Conservation (phyloP, 2,797 vertebrate species). For the Agapornis canus region DNA sequence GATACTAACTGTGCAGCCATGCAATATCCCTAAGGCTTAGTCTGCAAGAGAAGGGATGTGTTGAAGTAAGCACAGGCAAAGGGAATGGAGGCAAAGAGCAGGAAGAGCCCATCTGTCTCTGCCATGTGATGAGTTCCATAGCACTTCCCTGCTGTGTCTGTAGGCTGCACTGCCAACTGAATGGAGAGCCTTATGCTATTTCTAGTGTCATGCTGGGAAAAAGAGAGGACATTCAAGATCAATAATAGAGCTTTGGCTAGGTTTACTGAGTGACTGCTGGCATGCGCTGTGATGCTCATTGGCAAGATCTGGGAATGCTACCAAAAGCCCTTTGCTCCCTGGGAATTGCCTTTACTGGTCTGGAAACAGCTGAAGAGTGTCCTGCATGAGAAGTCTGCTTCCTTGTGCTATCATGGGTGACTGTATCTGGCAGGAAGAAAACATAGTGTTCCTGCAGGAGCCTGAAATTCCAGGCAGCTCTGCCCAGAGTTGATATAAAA, state of each 20-base stretch:
- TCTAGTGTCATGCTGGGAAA: slow-evolving; percentile 40
- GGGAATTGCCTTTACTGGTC: not conserved
- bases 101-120: slow-evolving; percentile 38
- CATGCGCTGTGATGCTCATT: not conserved
- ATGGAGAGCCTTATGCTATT: slow-evolving; percentile 25
- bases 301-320: slow-evolving; percentile 32
- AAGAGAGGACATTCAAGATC: slow-evolving; percentile 11
- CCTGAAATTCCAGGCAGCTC: not conserved
- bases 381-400: not conserved
- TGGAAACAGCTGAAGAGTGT: not conserved
- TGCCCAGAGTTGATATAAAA: not conserved
- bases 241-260: slow-evolving; percentile 5
- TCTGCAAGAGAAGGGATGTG: not conserved
- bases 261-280: not conserved
- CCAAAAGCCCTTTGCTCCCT: not conserved
- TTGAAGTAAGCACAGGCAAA: not conserved
- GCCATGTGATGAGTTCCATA: not conserved
- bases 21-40: not conserved
- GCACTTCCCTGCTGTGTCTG: not conserved
- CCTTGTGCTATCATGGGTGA: not conserved
- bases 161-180: slow-evolving; percentile 5
- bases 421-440: not conserved
- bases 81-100: not conserved
- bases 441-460: not conserved
- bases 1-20: not conserved